Percentiles rank a stretch among this genome's conserved stretches.
These are phyloP conservation scores for Phocoena sinus DNA, from an alignment of 2,113 vertebrate genomes.

Conservation along the genomic window DNA sequence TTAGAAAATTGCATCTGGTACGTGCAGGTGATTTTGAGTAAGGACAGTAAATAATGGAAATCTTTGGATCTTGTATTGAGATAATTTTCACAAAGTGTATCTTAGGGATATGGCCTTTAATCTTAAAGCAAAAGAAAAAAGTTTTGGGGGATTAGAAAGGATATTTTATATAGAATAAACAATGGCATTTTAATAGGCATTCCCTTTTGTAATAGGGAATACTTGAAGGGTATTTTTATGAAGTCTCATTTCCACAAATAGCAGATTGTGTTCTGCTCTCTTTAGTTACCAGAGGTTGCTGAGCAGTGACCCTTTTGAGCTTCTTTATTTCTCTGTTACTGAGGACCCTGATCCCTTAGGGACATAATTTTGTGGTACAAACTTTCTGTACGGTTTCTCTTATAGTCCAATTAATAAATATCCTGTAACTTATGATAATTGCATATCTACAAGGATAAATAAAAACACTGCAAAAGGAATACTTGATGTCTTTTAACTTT, in stretches of 20 bases:
- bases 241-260: neutral
- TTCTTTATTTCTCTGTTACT: neutral
- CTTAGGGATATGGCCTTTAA: neutral
- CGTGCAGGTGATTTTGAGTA: neutral
- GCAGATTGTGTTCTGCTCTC: neutral
- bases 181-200: neutral
- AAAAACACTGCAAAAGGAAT: neutral
- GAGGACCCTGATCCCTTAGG: neutral
- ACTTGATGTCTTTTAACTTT: neutral
- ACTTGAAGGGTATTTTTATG: neutral
- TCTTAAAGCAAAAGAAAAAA: neutral
- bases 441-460: neutral
- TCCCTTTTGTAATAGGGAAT: neutral
- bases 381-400: neutral
- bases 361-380: neutral
- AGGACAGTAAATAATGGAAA: neutral
- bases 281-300: neutral
- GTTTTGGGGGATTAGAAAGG: neutral
- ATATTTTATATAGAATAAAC: conserved; percentile 16
- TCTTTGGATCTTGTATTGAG: neutral
- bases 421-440: neutral
- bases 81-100: neutral
- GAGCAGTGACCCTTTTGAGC: neutral
- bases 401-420: neutral
- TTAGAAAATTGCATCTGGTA: neutral